phyloP scores from a whole-genome alignment of 2,797 vertebrate species.

The Gymnodraco acuticeps region DNA sequence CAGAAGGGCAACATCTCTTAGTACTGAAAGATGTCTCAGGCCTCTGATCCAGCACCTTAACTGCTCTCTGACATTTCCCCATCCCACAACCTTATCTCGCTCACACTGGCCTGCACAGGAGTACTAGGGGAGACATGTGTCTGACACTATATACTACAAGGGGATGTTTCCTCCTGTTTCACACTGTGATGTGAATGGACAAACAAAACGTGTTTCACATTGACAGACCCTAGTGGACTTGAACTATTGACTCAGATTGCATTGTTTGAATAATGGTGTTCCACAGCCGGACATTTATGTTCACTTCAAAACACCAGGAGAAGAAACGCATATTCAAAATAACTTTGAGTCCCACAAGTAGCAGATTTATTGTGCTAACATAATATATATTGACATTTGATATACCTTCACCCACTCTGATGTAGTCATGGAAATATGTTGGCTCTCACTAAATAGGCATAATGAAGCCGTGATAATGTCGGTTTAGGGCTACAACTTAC shows the following conservation, averaged over 20 bases:
- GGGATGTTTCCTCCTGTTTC: conserved; percentile 53
- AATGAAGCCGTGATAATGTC: too few species aligned
- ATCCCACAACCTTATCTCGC: conserved; percentile 56
- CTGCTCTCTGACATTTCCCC: conserved; percentile 63
- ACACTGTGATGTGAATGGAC: conserved; percentile 47
- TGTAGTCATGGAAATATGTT: not conserved
- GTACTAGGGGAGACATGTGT: conserved; percentile 48
- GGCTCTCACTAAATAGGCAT: not conserved
- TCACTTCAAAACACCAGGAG: not conserved
- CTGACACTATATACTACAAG: conserved; percentile 41
- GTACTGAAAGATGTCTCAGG: conserved; percentile 28
- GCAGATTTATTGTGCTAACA: not conserved
- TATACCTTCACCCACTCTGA: not conserved
- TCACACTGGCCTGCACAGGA: conserved; percentile 32
- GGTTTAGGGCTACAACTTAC: not conserved
- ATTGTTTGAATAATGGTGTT: conserved; percentile 23
- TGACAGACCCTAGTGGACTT: conserved; percentile 26
- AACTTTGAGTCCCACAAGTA: not conserved
- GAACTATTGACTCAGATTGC: conserved; percentile 19
- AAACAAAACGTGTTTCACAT: conserved; percentile 49
- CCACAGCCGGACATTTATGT: conserved; percentile 15
- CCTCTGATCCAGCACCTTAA: conserved; percentile 51
- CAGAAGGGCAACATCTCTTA: conserved; percentile 32
- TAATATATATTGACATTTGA: not conserved
- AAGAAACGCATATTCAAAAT: not conserved